Conservation (phyloP, 2,797 vertebrate species). For the Anas flavirostris region DNA sequence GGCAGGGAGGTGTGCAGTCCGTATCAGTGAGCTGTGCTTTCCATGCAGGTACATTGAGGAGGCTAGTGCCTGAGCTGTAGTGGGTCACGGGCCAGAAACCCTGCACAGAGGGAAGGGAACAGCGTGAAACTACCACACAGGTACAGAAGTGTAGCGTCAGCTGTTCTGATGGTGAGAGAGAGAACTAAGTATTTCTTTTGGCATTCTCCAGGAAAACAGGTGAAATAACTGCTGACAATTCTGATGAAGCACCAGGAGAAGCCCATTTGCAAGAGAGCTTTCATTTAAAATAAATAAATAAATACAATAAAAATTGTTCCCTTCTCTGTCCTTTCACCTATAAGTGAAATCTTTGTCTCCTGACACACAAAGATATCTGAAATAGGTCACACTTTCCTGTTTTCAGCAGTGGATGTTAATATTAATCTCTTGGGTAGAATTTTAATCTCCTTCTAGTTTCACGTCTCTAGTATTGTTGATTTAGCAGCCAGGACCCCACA, state of each 20-base stretch:
- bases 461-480: accelerated
- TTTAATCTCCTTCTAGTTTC: neutral
- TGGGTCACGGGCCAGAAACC: neutral
- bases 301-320: neutral
- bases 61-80: neutral
- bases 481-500: neutral
- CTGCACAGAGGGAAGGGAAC: neutral
- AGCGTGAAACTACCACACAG: neutral
- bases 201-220: neutral
- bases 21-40: neutral
- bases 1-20: neutral
- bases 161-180: neutral
- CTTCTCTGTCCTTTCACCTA: neutral
- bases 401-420: neutral
- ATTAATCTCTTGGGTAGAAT: neutral
- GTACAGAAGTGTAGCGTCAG: neutral
- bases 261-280: neutral
- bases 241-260: neutral
- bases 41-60: neutral
- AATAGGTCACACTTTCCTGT: neutral
- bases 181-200: neutral
- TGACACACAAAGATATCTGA: neutral
- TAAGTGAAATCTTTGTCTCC: neutral
- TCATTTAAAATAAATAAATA: neutral
- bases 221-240: neutral